These are phyloP conservation scores for Apotomis turbidana DNA, from an alignment of 2,888 invertebrate genomes.

Conservation along the genomic window DNA sequence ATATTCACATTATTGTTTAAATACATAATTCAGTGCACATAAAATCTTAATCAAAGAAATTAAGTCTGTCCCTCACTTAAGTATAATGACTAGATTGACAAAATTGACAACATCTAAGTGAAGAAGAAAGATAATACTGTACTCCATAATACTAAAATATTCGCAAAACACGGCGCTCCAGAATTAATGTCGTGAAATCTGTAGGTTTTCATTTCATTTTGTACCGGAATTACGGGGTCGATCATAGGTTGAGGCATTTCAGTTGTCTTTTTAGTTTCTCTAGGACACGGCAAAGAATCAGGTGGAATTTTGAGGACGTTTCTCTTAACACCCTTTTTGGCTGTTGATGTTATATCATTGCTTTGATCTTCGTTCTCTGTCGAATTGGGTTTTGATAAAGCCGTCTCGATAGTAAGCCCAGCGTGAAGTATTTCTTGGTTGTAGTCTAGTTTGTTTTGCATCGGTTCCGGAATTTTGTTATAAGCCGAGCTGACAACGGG, in stretches of 20 bases:
- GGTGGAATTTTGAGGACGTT: slow-evolving; percentile 72
- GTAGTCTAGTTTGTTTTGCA: slow-evolving; percentile 65
- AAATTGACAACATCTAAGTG: slow-evolving; percentile 62
- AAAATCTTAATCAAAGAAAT: slow-evolving; percentile 43
- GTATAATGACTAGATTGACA: slow-evolving; percentile 61
- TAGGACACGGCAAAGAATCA: slow-evolving; percentile 73
- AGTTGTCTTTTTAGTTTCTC: slow-evolving; percentile 68
- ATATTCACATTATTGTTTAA: slow-evolving; percentile 63
- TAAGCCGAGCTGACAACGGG: slow-evolving; percentile 77
- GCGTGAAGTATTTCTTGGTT: slow-evolving; percentile 70
- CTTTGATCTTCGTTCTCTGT: slow-evolving; percentile 62
- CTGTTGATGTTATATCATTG: slow-evolving; percentile 51
- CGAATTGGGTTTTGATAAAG: slow-evolving; percentile 66
- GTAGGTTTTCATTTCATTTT: slow-evolving; percentile 78
- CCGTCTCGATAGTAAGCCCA: slow-evolving; percentile 67
- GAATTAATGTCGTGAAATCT: slow-evolving; percentile 71
- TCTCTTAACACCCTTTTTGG: slow-evolving; percentile 69
- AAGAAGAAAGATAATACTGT: slow-evolving; percentile 69
- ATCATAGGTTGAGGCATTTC: slow-evolving; percentile 66
- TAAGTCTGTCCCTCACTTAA: slow-evolving; percentile 69
- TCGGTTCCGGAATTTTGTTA: slow-evolving; percentile 70
- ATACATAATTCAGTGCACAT: slow-evolving; percentile 64
- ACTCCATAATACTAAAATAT: slow-evolving; percentile 60
- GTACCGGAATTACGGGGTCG: slow-evolving; percentile 74
- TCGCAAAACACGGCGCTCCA: slow-evolving; percentile 52